A percentile compares a stretch with the other conserved stretches of the same genome.
Evolutionary conservation across 1,140 invertebrate species (phyloP).

Genomic region (Aphelenchoides besseyi): DNA sequence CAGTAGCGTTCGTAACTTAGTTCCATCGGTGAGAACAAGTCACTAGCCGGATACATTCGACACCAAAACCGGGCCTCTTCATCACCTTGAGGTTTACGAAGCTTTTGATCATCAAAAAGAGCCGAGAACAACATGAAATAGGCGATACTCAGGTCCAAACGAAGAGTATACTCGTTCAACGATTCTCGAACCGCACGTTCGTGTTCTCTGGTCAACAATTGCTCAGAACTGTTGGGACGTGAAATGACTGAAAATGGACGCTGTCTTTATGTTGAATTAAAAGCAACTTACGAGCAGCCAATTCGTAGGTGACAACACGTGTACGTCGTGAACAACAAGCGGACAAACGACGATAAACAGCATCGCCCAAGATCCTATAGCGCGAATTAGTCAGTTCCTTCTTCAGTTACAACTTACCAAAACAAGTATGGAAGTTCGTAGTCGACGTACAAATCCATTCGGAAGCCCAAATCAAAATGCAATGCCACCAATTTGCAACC

Average conservation of each 20-base stretch:
- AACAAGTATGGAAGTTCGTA: conserved; percentile 40
- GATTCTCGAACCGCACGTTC: neutral
- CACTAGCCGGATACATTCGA: neutral
- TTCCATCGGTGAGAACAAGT: neutral
- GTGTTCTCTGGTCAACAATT: neutral
- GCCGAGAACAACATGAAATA: conserved; percentile 4
- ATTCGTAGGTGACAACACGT: neutral
- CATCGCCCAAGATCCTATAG: conserved; percentile 32
- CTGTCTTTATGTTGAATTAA: neutral
- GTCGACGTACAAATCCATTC: conserved; percentile 30
- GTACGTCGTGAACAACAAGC: neutral
- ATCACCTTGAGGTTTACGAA: neutral
- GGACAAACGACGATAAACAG: conserved; percentile 15
- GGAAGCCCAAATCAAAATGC: conserved; percentile 36
- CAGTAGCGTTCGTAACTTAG: neutral
- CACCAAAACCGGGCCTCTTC: conserved; percentile 3
- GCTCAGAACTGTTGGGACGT: neutral
- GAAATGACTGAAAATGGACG: neutral
- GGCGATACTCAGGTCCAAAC: neutral
- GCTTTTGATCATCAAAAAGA: neutral
- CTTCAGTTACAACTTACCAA: conserved; percentile 26
- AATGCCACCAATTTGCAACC: neutral
- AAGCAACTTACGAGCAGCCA: neutral
- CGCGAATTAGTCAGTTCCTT: neutral
- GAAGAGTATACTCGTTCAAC: neutral